Evolutionary conservation across 2,888 invertebrate species (phyloP), one percentile per base, ranked within the genome.

Genomic region (Drosophila quasianomalipes): DNA sequence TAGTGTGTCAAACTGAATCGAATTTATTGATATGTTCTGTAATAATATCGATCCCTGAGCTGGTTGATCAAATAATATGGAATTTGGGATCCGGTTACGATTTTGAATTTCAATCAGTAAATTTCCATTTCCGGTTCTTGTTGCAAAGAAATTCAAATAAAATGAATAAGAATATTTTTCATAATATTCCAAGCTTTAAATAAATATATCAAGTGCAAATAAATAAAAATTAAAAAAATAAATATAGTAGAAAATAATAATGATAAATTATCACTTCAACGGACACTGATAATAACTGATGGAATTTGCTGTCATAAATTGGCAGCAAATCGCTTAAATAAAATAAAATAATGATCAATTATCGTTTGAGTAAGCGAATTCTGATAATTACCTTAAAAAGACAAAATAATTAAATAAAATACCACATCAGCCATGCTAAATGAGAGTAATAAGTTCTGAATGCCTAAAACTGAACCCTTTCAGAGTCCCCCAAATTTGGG

Each of bases 401-500:
- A 7, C 14, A 26, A 6, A 6, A 16, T 14, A 26, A 26, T 26
- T 47, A 33, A 14, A 35, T 33, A 33, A 65, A 52, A 66, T 41
- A 44, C 39, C 51, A 10, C 72, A 66, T n/a, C 59, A 60, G 16
- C 49, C 41, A 6, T 59, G 62, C 30, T 66, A 35, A 67, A 19
- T 19, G 26, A 57, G 7, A 31, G 3, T 30, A 30, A 41, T 5
- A 4, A 35, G 22, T 61, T 3, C 14, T 19, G 12, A 44, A 58
- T 58, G 28, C 5, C 33, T 33, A 51, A 58, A 58, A 61, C 52
- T 28, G 49, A 4, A 12, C n/a, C 3, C 3, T 12, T 12, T 12
- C 3, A n/a, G 3, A 6, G 2, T n/a, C n/a, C 30, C 10, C 14
- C 28, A n/a, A 22, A 7, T 26, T 53, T 30, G 14, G 31, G 12